These are phyloP conservation scores for Synanceia verrucosa DNA, from an alignment of 2,797 vertebrate genomes.

Conservation along the genomic window DNA sequence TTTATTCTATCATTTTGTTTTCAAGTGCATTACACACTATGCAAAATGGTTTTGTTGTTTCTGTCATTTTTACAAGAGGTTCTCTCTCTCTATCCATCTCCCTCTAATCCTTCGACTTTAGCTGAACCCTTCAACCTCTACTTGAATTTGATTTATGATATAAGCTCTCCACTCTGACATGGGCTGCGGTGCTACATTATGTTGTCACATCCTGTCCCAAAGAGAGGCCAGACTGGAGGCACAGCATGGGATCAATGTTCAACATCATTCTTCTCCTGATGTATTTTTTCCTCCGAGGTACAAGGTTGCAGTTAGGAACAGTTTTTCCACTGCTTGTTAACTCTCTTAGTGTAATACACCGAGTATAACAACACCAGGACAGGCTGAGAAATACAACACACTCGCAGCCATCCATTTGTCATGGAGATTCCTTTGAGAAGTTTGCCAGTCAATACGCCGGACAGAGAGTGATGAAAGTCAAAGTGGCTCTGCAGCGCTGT, in stretches of 20 bases:
- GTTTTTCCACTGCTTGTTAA: slow-evolving; percentile 45
- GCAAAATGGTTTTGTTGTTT: neutral
- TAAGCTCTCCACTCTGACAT: slow-evolving; percentile 39
- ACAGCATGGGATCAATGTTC: slow-evolving; percentile 50
- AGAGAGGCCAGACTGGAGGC: slow-evolving; percentile 48
- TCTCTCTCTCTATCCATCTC: neutral
- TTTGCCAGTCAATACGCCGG: slow-evolving; percentile 50
- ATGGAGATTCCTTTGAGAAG: slow-evolving; percentile 32
- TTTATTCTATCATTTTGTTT: neutral
- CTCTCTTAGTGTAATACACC: slow-evolving; percentile 49
- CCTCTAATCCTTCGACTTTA: slow-evolving; percentile 35
- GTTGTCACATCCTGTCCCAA: slow-evolving; percentile 53
- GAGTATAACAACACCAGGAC: slow-evolving; percentile 35
- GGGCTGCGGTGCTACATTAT: slow-evolving; percentile 50
- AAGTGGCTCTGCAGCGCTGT: slow-evolving; percentile 4
- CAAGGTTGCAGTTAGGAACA: slow-evolving; percentile 48
- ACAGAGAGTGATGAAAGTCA: slow-evolving; percentile 42
- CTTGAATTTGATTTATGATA: slow-evolving; percentile 54
- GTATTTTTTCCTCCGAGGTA: slow-evolving; percentile 54
- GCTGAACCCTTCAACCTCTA: slow-evolving; percentile 23
- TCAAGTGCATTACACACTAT: neutral
- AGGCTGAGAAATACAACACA: slow-evolving; percentile 12
- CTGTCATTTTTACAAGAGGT: neutral
- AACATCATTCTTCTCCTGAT: slow-evolving; percentile 58
- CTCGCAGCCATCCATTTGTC: slow-evolving; percentile 41